Evolutionary conservation across 2,888 invertebrate genomes (phyloP).

Genomic region (Cerceris rybyensis): DNA sequence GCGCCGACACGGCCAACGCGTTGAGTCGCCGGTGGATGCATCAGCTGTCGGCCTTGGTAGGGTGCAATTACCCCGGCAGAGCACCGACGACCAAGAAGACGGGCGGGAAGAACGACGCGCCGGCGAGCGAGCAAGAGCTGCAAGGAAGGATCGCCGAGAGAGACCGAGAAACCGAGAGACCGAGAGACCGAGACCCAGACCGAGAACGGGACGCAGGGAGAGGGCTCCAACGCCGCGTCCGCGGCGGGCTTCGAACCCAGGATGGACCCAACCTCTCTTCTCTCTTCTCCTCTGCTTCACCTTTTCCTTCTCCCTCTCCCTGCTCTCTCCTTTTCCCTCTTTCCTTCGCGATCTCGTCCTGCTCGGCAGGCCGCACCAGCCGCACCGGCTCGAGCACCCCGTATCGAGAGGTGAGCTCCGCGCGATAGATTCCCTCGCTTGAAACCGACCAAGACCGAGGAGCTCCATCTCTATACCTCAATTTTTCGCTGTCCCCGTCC

Average conservation of each 20-base stretch:
- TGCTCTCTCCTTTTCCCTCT: constrained; percentile 3
- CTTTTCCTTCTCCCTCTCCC: constrained; percentile 19
- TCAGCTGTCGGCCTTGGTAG: constrained; percentile 82
- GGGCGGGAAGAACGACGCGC: constrained; percentile 48
- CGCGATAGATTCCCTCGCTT: constrained; percentile 37
- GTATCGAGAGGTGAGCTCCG: constrained; percentile 27
- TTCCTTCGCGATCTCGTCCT: constrained; percentile 11
- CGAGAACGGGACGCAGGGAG: constrained; percentile 17
- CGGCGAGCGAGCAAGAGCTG: constrained; percentile 6
- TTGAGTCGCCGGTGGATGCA: constrained; percentile 74
- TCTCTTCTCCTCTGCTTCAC: constrained; percentile 41
- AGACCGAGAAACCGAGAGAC: constrained; percentile 14
- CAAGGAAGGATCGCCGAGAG: constrained; percentile 6
- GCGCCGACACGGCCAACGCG: constrained; percentile 36
- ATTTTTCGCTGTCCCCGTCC: too few species aligned
- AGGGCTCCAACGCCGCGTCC: constrained; percentile 38
- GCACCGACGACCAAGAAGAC: constrained; percentile 63
- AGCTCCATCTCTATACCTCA: too few species aligned
- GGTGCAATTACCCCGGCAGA: constrained; percentile 81
- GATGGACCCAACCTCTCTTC: constrained; percentile 62
- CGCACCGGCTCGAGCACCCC: constrained; percentile 25
- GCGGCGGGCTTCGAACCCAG: constrained; percentile 67
- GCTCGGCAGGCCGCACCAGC: constrained; percentile 3
- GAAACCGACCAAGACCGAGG: background rate
- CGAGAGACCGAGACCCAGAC: constrained; percentile 19